These are phyloP conservation scores for Pterobdella sp. DNA, from an alignment of 2,888 invertebrate genomes.

Conservation along the genomic window DNA sequence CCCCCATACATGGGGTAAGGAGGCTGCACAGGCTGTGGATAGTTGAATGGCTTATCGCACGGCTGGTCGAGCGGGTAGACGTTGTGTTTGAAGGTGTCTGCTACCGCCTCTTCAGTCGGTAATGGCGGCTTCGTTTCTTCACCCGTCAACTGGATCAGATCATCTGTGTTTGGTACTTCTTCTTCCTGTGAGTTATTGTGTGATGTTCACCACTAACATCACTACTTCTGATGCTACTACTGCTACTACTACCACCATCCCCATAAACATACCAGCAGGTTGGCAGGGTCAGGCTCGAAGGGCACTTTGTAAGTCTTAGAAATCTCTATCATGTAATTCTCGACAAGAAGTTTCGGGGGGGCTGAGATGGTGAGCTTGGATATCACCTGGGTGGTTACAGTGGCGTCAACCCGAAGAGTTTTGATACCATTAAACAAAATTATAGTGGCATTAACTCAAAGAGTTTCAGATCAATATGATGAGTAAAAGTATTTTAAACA, in stretches of 20 bases:
- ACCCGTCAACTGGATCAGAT: background rate
- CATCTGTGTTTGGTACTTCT: background rate
- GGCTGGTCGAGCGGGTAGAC: background rate
- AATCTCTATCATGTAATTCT: conserved; percentile 68
- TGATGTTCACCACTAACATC: background rate
- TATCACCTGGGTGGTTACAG: conserved; percentile 56
- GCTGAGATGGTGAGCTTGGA: conserved; percentile 87
- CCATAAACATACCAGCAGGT: conserved; percentile 30
- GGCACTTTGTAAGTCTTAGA: conserved; percentile 85
- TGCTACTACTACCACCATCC: background rate
- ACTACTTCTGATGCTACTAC: background rate
- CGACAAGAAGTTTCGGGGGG: conserved; percentile 86
- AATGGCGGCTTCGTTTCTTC: background rate
- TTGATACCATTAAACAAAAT: background rate
- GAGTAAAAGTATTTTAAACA: no score
- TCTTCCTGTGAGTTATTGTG: background rate
- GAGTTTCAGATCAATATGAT: no score
- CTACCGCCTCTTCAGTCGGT: background rate
- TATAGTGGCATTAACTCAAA: no score
- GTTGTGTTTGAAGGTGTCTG: background rate
- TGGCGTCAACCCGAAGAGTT: background rate
- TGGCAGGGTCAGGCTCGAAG: conserved; percentile 63
- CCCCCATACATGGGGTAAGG: conserved; percentile 6
- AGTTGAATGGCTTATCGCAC: conserved; percentile 1
- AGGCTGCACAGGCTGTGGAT: conserved; percentile 32